Conservation (phyloP, 2,888 invertebrate species). For the Polylopha cassiicola region DNA sequence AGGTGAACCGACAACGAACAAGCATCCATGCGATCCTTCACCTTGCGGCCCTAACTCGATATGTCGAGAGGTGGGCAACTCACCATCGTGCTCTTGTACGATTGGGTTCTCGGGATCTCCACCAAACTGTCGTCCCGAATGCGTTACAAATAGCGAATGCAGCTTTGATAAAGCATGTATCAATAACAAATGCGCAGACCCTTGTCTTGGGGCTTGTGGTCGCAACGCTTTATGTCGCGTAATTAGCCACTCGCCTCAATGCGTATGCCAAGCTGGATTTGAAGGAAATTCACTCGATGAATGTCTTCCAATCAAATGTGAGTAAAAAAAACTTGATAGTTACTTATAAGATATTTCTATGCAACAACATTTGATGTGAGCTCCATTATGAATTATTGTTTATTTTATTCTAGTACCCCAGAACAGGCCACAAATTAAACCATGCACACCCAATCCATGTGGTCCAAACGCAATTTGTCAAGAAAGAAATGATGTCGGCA, state of each 20-base stretch:
- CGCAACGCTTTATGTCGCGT: constrained; percentile 86
- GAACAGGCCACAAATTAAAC: too few species aligned
- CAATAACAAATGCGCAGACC: constrained; percentile 86
- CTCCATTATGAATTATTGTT: too few species aligned
- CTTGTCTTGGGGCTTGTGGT: constrained; percentile 89
- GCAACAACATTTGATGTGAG: too few species aligned
- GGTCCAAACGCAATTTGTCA: constrained; percentile 82
- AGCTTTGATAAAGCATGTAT: constrained; percentile 85
- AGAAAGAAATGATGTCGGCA: constrained; percentile 80
- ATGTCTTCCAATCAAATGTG: constrained; percentile 72
- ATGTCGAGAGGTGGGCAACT: constrained; percentile 75
- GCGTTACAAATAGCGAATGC: constrained; percentile 89
- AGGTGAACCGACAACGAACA: constrained; percentile 47
- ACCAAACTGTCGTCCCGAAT: constrained; percentile 88
- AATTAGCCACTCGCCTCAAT: constrained; percentile 90
- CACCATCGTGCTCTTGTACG: constrained; percentile 84
- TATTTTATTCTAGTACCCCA: too few species aligned
- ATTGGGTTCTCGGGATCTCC: constrained; percentile 84
- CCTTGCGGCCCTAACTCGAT: constrained; percentile 90
- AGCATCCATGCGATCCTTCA: constrained; percentile 80
- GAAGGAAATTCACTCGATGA: constrained; percentile 88
- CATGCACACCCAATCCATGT: constrained; percentile 80
- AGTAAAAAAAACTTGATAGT: constrained; percentile 12
- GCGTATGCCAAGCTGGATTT: constrained; percentile 83
- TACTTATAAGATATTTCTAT: too few species aligned